Base-by-base conservation (phyloP, 2,888 invertebrate species). In the Plagodis dolabraria region DNA sequence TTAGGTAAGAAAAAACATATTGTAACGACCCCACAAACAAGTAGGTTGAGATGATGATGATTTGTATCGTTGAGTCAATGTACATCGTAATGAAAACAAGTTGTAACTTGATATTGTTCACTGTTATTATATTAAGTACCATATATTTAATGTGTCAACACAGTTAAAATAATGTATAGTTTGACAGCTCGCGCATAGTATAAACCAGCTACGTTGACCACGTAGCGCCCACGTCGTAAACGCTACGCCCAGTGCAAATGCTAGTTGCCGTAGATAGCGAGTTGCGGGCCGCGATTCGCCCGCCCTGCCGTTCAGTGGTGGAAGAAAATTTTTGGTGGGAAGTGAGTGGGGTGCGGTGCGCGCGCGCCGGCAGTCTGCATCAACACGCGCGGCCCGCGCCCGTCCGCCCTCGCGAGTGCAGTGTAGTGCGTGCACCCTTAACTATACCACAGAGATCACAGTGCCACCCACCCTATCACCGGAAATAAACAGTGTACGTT, bases 341-440 rank as follows among this genome's bases (percentile, higher is more conserved):
- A 86, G 89, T 87, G 84, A 91, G 92, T 91, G 90, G 92, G 92
- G 91, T 92, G 92, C 91, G 92, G 91, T 92, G 92, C 91, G 90
- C 88, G 68, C 77, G 89, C 89, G 91, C 86, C 78, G 79, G 50
- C 89, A 90, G 90, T 91, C 87, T 78, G 82, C 80, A 77, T 72
- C 71, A 72, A 80, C 75, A 75, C 86, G 89, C 87, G 90, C 85
- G 86, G 84, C 82, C 78, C 77, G 83, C 85, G 89, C 85, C 82
- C 87, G 91, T 83, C 70, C 72, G 40, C 40, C 40, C 40, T 10
- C 81, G 79, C 76, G 82, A 78, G 83, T 82, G 80, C 64, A 81
- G 85, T 85, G 83, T 61, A 75, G 79, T 80, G 79, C 72, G 71
- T 80, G 79, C 72, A 70, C 65, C 71, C 74, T 65, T 65, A 63